Base-by-base conservation (phyloP, 2,888 invertebrate species). In the Melolontha melolontha region DNA sequence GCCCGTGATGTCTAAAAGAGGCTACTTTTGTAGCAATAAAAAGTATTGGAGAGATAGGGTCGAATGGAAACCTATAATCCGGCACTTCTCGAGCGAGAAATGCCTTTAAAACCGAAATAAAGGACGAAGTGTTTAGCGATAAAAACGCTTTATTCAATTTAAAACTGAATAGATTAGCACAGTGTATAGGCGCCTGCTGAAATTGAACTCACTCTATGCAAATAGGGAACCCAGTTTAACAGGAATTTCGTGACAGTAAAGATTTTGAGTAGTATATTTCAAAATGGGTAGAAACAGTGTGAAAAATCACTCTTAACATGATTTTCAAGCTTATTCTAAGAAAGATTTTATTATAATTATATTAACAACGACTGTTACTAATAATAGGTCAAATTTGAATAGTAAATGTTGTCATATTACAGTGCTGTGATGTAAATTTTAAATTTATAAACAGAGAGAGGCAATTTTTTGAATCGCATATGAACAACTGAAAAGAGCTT, bases 221-320 rank as follows among this genome's bases (percentile, higher is more conserved):
- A 73, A 75, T 74, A 74, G 51, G 47, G 73, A 73, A 80, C 84
- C 88, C 90, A 51, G 40, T 64, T 52, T 51, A 22, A 64, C 27
- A 17, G 34, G 59, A 16, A 59, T 59, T 59, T 17, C 59, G 17
- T 44, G 44, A 59, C 29, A 29, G 59, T 54, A 40, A 39, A 39
- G 14, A 40, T 54, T 14, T 54, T 8, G 39, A 40, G 27, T 40
- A 17, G 40, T 14, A 39, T 39, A 12, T 34, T 52, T 52, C 34
- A 7, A n/a, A n/a, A 40, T 54, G 39, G 4, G 40, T 39, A 40
- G 34, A n/a, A 54, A 39, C 22, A 22, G 4, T 22, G 22, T 2
- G 4, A 22, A 22, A 22, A 22, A 22, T 22, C 22, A 22, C 22
- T 22, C 22, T 22, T 22, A 22, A 22, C 22, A 4, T 22, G 22